Evolutionary conservation across 2,113 vertebrate species (phyloP).

Genomic region (Heterotilapia buettikoferi): DNA sequence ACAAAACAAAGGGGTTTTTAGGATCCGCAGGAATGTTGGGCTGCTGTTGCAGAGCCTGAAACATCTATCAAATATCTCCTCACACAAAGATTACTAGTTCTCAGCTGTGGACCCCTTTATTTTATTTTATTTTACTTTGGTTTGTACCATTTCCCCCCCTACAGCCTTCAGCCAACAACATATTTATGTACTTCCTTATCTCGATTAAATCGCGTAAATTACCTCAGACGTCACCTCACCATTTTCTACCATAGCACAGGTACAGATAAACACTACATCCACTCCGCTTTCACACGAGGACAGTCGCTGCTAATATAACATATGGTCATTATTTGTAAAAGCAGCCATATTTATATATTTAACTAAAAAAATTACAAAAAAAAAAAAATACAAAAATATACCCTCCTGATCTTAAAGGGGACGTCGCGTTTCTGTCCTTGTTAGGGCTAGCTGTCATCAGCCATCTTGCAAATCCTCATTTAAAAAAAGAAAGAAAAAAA

Average conservation of each 20-base stretch:
- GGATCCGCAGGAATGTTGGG: conserved; percentile 71
- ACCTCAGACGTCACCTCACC: conserved; percentile 65
- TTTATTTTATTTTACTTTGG: background rate
- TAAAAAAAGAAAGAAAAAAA: conserved; percentile 9
- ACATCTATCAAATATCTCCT: conserved; percentile 48
- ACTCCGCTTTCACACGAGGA: background rate
- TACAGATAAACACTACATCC: conserved; percentile 18
- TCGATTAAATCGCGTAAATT: conserved; percentile 50
- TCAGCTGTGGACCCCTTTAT: background rate
- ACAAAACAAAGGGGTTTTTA: conserved; percentile 66
- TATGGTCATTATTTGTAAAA: background rate
- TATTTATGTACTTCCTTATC: conserved; percentile 57
- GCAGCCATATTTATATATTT: conserved; percentile 7
- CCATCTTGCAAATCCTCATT: conserved; percentile 78
- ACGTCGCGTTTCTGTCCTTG: conserved; percentile 71
- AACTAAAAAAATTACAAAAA: background rate
- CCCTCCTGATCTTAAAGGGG: conserved; percentile 72
- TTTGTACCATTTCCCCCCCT: background rate
- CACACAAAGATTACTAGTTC: background rate
- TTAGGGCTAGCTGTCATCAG: conserved; percentile 75
- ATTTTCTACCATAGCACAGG: conserved; percentile 47
- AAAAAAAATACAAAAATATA: conserved; percentile 46
- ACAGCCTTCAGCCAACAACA: conserved; percentile 47
- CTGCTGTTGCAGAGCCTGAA: conserved; percentile 39
- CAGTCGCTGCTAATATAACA: background rate